A percentile compares a stretch with the other conserved stretches of the same genome.
phyloP scores from a whole-genome alignment of 2,113 vertebrate species.

The Silurus glanis region DNA sequence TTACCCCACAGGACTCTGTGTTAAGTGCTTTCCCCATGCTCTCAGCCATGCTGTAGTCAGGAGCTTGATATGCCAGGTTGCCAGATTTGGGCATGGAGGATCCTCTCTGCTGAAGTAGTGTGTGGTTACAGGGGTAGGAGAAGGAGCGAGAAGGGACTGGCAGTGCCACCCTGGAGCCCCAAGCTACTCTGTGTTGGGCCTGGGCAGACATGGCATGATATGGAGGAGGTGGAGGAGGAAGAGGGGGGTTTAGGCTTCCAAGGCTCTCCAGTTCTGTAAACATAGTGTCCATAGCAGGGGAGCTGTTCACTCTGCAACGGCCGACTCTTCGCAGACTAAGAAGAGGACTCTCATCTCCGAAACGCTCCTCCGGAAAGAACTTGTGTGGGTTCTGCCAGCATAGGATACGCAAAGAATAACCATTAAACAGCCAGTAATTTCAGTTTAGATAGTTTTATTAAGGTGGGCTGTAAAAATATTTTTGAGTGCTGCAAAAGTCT shows the following conservation, averaged over 20 bases:
- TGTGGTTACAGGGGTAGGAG: conserved; percentile 94
- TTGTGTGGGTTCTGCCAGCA: conserved; percentile 91
- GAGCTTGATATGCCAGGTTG: conserved; percentile 77
- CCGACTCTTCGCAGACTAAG: conserved; percentile 86
- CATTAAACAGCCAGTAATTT: neutral
- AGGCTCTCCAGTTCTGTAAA: conserved; percentile 93
- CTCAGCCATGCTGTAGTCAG: conserved; percentile 84
- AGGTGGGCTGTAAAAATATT: neutral
- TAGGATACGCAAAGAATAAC: conserved; percentile 26
- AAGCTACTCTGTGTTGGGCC: conserved; percentile 83
- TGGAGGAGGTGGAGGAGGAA: conserved; percentile 92
- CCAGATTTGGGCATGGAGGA: conserved; percentile 79
- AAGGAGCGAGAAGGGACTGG: conserved; percentile 94
- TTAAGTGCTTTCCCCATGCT: conserved; percentile 8
- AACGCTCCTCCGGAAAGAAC: conserved; percentile 96
- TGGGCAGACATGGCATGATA: conserved; percentile 88
- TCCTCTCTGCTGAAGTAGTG: conserved; percentile 81
- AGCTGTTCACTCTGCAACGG: conserved; percentile 91
- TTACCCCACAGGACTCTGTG: conserved; percentile 30
- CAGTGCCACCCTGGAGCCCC: conserved; percentile 86
- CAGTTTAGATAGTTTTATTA: neutral
- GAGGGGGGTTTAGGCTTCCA: conserved; percentile 88
- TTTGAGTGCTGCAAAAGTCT: neutral
- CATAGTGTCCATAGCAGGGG: conserved; percentile 90
- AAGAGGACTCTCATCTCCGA: conserved; percentile 96